Evolutionary conservation across 2,113 vertebrate genomes (phyloP).

Genomic region (Sinocyclocheilus rhinocerous): DNA sequence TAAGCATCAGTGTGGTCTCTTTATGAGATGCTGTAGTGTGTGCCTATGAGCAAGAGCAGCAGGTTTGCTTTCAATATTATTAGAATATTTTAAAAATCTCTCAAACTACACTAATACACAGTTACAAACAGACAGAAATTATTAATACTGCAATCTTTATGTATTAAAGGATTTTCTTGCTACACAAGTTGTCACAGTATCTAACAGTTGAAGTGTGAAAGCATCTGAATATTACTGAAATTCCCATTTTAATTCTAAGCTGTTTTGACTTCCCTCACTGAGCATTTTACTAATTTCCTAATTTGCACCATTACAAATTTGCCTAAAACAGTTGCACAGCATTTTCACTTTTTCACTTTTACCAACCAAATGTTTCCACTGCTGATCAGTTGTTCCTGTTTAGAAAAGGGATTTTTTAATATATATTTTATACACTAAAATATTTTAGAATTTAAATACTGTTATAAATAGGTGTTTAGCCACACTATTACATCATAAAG

Average conservation of each 20-base stretch:
- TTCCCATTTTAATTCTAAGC: neutral
- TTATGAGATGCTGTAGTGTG: neutral
- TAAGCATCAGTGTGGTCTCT: conserved; percentile 4
- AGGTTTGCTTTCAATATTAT: neutral
- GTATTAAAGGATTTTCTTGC: neutral
- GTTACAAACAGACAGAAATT: neutral
- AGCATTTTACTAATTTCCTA: neutral
- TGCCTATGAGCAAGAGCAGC: neutral
- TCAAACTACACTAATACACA: neutral
- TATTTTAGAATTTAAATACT: neutral
- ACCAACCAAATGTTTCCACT: neutral
- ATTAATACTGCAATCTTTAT: neutral
- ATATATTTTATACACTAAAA: neutral
- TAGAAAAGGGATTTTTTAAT: neutral
- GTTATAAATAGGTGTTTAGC: too few relatives aligned
- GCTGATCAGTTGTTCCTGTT: neutral
- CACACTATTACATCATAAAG: too few relatives aligned
- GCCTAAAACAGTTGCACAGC: neutral
- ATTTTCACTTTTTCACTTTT: neutral
- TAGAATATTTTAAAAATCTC: neutral
- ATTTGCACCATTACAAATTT: neutral
- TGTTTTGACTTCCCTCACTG: neutral
- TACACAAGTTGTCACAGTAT: neutral
- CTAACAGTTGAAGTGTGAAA: neutral
- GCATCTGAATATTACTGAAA: neutral